Evolutionary conservation across 2,888 invertebrate genomes (phyloP).

Genomic region (Danaus chrysippus): DNA sequence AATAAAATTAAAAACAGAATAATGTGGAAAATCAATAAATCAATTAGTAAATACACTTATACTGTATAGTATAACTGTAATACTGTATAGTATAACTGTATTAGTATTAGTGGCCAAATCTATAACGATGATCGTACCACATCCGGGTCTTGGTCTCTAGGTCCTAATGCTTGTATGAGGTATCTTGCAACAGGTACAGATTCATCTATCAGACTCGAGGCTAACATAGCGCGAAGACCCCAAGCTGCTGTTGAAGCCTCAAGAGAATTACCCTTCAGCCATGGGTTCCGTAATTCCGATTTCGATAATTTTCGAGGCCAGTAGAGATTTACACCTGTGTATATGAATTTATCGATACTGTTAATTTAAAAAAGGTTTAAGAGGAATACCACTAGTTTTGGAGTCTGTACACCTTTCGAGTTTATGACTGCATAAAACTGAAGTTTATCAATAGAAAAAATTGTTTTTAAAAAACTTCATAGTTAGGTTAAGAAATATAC

Average conservation of each 20-base stretch:
- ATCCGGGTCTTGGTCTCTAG: constrained; percentile 61
- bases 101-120: too few species aligned
- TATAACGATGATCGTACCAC: constrained; percentile 43
- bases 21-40: too few species aligned
- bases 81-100: too few species aligned
- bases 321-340: constrained; percentile 56
- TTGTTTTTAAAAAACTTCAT: too few species aligned
- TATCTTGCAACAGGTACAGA: constrained; percentile 61
- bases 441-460: too few species aligned
- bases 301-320: constrained; percentile 62
- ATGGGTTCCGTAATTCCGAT: constrained; percentile 67
- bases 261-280: constrained; percentile 60
- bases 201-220: constrained; percentile 52
- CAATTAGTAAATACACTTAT: too few species aligned
- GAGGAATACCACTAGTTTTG: too few species aligned
- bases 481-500: too few species aligned
- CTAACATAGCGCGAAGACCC: constrained; percentile 85
- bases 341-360: not conserved
- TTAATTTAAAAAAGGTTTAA: not conserved
- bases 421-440: too few species aligned
- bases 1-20: too few species aligned
- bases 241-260: constrained; percentile 93
- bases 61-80: too few species aligned
- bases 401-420: too few species aligned
- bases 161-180: constrained; percentile 53